Evolutionary conservation across 2,113 vertebrate species (phyloP).

Genomic region (Ranitomeya imitator): DNA sequence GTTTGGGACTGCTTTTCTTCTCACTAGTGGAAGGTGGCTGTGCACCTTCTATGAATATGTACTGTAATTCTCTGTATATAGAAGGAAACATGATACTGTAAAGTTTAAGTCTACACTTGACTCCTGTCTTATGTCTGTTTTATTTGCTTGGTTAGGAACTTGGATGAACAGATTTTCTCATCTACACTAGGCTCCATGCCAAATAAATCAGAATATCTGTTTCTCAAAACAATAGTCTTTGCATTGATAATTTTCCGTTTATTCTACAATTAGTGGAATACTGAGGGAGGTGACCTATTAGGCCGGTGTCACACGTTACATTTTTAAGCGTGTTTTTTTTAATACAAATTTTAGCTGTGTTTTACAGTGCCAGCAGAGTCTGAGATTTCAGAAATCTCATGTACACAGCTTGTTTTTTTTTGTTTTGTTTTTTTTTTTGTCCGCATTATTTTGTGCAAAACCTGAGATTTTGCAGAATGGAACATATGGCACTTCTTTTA

Average conservation of each 20-base stretch:
- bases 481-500: too few species aligned
- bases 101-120: conserved; percentile 87
- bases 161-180: background rate
- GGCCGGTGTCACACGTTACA: too few species aligned
- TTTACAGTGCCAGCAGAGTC: too few species aligned
- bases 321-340: too few species aligned
- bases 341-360: too few species aligned
- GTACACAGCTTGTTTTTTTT: too few species aligned
- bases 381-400: too few species aligned
- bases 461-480: too few species aligned
- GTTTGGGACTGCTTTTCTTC: conserved; percentile 39
- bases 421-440: too few species aligned
- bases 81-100: conserved; percentile 82
- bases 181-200: background rate
- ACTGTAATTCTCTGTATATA: conserved; percentile 93
- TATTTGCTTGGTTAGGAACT: background rate
- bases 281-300: too few species aligned
- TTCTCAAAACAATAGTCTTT: background rate
- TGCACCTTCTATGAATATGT: conserved; percentile 81
- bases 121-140: conserved; percentile 63
- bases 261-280: too few species aligned
- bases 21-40: conserved; percentile 65
- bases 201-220: background rate
- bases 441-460: too few species aligned
- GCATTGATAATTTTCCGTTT: background rate